Evolutionary conservation across 2,888 invertebrate species (phyloP).

Genomic region (Autographa gamma): DNA sequence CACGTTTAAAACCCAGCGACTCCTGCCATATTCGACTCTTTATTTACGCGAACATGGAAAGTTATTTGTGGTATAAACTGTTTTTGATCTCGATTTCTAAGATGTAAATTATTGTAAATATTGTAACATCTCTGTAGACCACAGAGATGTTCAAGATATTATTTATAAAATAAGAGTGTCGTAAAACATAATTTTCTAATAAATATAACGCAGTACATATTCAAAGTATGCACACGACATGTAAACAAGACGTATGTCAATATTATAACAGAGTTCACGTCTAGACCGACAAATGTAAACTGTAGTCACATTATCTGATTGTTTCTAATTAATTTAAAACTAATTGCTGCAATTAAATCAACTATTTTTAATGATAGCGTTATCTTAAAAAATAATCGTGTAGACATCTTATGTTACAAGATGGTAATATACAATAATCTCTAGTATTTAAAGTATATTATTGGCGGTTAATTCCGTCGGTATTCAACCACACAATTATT

Average conservation of each 20-base stretch:
- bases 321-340: slow-evolving; percentile 32
- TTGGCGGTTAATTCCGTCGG: not conserved
- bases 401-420: not conserved
- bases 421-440: not conserved
- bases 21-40: not conserved
- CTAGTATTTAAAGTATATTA: not conserved
- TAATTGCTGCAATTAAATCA: slow-evolving; percentile 33
- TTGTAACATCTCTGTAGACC: too few relatives aligned
- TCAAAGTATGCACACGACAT: slow-evolving; percentile 12
- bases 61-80: too few relatives aligned
- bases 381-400: slow-evolving; percentile 11
- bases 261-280: slow-evolving; percentile 38
- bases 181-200: not conserved
- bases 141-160: too few relatives aligned
- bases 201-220: not conserved
- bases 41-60: too few relatives aligned
- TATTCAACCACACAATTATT: not conserved
- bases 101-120: too few relatives aligned
- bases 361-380: slow-evolving; percentile 13
- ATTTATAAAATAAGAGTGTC: too few relatives aligned
- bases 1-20: not conserved
- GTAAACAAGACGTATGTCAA: slow-evolving; percentile 34
- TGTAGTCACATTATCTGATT: slow-evolving; percentile 25
- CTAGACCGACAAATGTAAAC: slow-evolving; percentile 22
- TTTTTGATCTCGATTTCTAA: too few relatives aligned